A percentile compares a stretch with the other conserved stretches of the same genome.
Conservation (phyloP, 1,140 invertebrate genomes). For the Drosophila sturtevanti region DNA sequence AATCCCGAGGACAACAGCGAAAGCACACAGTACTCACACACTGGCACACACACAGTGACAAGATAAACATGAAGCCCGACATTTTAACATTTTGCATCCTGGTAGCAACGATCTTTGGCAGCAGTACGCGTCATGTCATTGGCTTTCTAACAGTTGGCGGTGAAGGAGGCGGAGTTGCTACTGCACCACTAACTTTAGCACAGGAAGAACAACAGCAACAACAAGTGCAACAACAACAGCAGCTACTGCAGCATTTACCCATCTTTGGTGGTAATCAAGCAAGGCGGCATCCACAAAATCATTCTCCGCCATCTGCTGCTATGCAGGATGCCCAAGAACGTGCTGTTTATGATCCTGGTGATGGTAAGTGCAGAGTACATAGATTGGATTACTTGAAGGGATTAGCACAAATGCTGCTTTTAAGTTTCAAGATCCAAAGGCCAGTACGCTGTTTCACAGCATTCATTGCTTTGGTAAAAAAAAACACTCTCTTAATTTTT, state of each 20-base stretch:
- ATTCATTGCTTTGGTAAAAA: no score
- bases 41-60: conserved; percentile 19
- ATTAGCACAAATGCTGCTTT: conserved; percentile 39
- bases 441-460: not conserved
- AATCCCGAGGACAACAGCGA: conserved; percentile 59
- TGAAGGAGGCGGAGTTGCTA: not conserved
- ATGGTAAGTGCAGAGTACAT: conserved; percentile 66
- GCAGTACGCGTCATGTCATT: conserved; percentile 59
- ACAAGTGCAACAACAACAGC: not conserved
- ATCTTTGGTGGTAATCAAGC: conserved; percentile 11
- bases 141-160: conserved; percentile 54
- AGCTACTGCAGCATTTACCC: conserved; percentile 20
- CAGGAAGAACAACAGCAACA: conserved; percentile 11
- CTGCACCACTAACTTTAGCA: conserved; percentile 12
- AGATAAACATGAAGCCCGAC: conserved; percentile 53
- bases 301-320: conserved; percentile 32
- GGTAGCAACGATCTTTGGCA: conserved; percentile 66
- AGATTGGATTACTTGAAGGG: conserved; percentile 32
- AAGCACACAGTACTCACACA: conserved; percentile 18
- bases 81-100: conserved; percentile 62
- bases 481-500: not conserved
- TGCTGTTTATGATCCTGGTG: conserved; percentile 81
- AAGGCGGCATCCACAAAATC: conserved; percentile 20
- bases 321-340: conserved; percentile 61
- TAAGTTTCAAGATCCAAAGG: not conserved